Evolutionary conservation across 2,888 invertebrate genomes (phyloP).

Genomic region (Dryocosmus kuriphilus): DNA sequence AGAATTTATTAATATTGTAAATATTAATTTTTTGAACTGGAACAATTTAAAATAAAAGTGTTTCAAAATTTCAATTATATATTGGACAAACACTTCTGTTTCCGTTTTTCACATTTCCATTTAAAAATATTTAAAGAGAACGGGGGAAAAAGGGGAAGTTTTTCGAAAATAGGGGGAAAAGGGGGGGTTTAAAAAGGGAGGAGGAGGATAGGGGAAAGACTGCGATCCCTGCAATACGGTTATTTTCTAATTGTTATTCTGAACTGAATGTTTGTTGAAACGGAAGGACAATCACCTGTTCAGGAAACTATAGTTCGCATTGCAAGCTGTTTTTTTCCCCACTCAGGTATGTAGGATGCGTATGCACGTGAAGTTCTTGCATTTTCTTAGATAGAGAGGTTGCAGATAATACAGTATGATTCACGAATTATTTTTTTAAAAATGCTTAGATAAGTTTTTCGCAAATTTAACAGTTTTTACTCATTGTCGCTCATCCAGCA

Average conservation of each 20-base stretch:
- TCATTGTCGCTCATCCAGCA: not conserved
- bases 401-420: conserved; percentile 7
- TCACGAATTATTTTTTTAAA: conserved; percentile 16
- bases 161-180: too few species aligned
- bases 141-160: too few species aligned
- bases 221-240: too few species aligned
- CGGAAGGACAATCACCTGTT: conserved; percentile 66
- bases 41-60: too few species aligned
- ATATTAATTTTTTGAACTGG: too few species aligned
- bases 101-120: too few species aligned
- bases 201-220: too few species aligned
- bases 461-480: not conserved
- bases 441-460: conserved; percentile 10
- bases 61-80: too few species aligned
- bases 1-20: too few species aligned
- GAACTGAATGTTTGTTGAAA: not conserved
- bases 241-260: conserved; percentile 24
- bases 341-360: conserved; percentile 54
- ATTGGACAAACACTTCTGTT: too few species aligned
- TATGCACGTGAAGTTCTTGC: conserved; percentile 54
- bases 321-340: conserved; percentile 52
- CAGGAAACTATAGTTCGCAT: conserved; percentile 59
- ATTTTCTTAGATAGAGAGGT: conserved; percentile 10
- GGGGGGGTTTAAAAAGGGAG: too few species aligned
- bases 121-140: too few species aligned